Conservation (phyloP, 1,140 invertebrate genomes). For the Araneus ventricosus region DNA sequence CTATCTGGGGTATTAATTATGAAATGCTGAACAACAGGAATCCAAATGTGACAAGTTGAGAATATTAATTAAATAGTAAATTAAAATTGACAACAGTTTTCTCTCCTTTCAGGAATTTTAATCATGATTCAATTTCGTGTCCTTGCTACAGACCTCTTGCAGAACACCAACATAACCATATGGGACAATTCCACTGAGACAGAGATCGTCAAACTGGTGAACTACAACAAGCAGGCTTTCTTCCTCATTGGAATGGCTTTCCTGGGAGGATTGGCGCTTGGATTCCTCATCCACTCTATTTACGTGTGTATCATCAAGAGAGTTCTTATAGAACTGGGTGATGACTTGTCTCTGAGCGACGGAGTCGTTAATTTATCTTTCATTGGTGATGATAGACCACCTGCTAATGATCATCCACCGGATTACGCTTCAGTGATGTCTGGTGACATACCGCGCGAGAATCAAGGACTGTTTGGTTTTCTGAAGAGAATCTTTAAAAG, state of each 20-base stretch:
- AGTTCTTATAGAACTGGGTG: neutral
- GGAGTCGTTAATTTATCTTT: conserved; percentile 3
- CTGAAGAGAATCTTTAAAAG: neutral
- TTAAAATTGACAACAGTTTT: too few relatives aligned
- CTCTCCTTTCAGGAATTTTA: too few relatives aligned
- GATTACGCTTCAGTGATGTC: neutral
- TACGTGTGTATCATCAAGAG: neutral
- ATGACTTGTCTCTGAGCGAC: neutral
- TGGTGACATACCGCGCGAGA: neutral
- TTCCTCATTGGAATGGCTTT: conserved; percentile 29
- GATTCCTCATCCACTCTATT: neutral
- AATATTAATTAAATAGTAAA: too few relatives aligned
- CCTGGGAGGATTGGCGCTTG: neutral
- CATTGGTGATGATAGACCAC: conserved; percentile 9
- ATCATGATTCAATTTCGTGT: too few relatives aligned
- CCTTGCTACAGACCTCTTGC: neutral
- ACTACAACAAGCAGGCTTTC: neutral
- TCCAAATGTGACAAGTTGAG: too few relatives aligned
- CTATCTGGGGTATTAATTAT: too few relatives aligned
- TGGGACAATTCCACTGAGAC: neutral
- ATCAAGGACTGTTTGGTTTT: neutral
- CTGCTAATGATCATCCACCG: neutral
- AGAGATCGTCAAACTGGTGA: neutral
- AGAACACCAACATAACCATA: neutral
- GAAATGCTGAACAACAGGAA: too few relatives aligned